Evolutionary conservation across 2,113 vertebrate species (phyloP).

Genomic region (Sprattus sprattus): DNA sequence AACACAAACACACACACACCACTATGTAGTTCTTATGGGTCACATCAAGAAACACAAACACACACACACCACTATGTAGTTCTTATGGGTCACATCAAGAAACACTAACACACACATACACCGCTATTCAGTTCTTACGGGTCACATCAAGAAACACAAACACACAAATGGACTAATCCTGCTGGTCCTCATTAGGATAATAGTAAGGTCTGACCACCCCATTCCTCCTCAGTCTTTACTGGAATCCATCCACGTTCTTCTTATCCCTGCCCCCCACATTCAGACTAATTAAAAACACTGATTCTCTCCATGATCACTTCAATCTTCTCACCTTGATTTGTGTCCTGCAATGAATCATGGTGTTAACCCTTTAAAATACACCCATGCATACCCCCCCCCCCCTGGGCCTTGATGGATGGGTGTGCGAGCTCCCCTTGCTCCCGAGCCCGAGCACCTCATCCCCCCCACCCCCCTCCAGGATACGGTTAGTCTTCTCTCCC

Average conservation of each 20-base stretch:
- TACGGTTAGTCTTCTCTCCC: background rate
- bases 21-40: no score
- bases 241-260: background rate
- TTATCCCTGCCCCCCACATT: background rate
- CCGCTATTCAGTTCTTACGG: background rate
- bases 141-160: background rate
- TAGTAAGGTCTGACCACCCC: background rate
- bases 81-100: background rate
- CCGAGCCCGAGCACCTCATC: no score
- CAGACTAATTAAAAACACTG: slow-evolving; percentile 4
- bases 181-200: background rate
- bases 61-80: background rate
- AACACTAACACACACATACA: background rate
- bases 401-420: background rate
- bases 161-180: background rate
- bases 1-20: background rate
- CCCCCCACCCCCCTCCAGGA: background rate
- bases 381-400: background rate
- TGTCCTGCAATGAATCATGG: background rate
- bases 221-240: background rate
- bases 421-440: background rate
- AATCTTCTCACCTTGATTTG: background rate
- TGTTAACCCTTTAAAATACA: background rate
- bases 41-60: no score
- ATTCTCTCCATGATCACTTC: background rate